Evolutionary conservation across 2,113 vertebrate species (phyloP), one percentile per base, ranked within the genome.

Genomic region (Holacanthus passer): DNA sequence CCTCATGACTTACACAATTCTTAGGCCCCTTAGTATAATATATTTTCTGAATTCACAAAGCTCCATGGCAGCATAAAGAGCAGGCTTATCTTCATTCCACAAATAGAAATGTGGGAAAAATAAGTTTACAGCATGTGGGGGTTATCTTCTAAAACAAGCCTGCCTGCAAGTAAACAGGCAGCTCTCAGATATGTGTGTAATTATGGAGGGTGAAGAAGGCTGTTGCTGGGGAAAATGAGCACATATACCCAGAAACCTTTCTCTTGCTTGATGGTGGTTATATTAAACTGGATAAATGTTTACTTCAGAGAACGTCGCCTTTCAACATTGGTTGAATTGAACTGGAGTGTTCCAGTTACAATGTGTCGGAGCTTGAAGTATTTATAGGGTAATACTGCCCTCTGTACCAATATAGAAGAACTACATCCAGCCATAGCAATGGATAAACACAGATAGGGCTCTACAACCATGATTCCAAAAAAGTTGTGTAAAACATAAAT

Each of bases 311-410:
- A 67, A 63, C 24, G 50, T 0, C 29, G 27, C 56, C 29, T 72
- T 64, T 66, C 35, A 19, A 8, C n/a, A 52, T 52, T 60, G 55
- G 29, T 66, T 17, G 29, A 53, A 12, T 5, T 31, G 5, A 24
- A 1, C 5, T 35, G 14, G 31, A 64, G 53, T 39, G 13, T 73
- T 86, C 17, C 2, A 29, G 56, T 55, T 37, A 37, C 22, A 55
- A 31, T 78, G 43, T 32, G 20, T 48, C n/a, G 27, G 27, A 17
- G 27, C 4, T 64, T 12, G 17, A 74, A 48, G 32, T 43, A 81
- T 82, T 87, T 65, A 2, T 82, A 14, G 64, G 63, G 31, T 55
- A 73, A 75, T 50, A 73, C 82, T 82, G 88, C 93, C 94, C 92
- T 65, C 92, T 94, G 70, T 77, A 10, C 63, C 22, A 35, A 4